Conservation (phyloP, 2,113 vertebrate species). For the Catharus fuscescens region DNA sequence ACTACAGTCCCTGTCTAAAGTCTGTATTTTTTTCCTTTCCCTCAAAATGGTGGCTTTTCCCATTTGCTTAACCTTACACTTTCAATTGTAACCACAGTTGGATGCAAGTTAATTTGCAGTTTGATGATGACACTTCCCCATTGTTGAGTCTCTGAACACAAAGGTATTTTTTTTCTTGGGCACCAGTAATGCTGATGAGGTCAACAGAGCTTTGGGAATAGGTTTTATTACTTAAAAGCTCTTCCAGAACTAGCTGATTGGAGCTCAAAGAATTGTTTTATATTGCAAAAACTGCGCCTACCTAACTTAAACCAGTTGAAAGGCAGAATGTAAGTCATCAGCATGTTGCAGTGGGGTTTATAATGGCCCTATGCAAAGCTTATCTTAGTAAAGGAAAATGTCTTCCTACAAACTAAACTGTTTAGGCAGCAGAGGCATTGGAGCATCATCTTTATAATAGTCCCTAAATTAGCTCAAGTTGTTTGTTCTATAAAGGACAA, state of each 20-base stretch:
- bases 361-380: slow-evolving; percentile 17
- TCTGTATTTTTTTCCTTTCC: background rate
- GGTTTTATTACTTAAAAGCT: slow-evolving; percentile 28
- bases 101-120: slow-evolving; percentile 5
- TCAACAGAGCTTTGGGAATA: slow-evolving; percentile 16
- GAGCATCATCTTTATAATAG: slow-evolving; percentile 1
- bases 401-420: slow-evolving; percentile 5
- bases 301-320: slow-evolving; percentile 2
- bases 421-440: slow-evolving; percentile 45
- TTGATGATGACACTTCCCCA: background rate
- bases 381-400: background rate
- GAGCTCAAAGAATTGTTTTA: slow-evolving; percentile 3
- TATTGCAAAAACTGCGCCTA: slow-evolving; percentile 2
- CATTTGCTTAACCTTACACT: background rate
- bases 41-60: background rate
- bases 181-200: background rate
- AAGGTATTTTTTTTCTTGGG: background rate
- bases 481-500: background rate
- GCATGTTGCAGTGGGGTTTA: slow-evolving; percentile 29
- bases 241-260: background rate
- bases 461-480: slow-evolving; percentile 15
- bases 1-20: background rate
- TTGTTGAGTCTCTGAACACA: background rate
- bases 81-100: background rate
- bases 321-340: slow-evolving; percentile 31